Conservation (phyloP, 92 coral and sea anemone species). For the Isaurus tuberculatus region DNA sequence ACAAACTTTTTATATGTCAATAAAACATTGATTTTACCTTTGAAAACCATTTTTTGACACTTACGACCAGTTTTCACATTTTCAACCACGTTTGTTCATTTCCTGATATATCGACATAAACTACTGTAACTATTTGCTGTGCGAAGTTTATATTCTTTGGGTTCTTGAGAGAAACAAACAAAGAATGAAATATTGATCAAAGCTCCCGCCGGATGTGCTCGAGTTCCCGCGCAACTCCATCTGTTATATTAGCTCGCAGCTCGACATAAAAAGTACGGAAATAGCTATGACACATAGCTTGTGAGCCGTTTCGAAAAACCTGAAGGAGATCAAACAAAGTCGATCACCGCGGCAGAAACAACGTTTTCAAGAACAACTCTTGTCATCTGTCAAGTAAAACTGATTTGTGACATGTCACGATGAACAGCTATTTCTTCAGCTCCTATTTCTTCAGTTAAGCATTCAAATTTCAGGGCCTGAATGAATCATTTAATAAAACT, state of each 20-base stretch:
- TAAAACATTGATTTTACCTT: not conserved
- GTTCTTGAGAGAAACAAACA: not conserved
- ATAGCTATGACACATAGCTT: slow-evolving; percentile 24
- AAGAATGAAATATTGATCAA: not conserved
- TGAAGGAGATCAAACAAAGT: not conserved
- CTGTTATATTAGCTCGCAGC: not conserved
- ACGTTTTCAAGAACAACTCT: slow-evolving; percentile 21
- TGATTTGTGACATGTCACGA: slow-evolving; percentile 9
- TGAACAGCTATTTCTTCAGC: not conserved
- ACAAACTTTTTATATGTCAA: not conserved
- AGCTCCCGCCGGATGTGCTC: slow-evolving; percentile 17
- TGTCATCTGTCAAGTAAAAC: slow-evolving; percentile 23
- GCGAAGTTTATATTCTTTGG: not conserved
- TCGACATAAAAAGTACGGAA: not conserved
- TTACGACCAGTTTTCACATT: not conserved
- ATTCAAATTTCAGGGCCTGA: not conserved
- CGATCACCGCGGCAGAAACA: not conserved
- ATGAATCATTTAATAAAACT: too few relatives aligned
- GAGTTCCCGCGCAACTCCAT: not conserved
- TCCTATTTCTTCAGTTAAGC: not conserved
- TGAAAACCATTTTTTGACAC: not conserved
- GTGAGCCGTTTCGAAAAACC: not conserved
- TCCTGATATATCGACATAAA: not conserved
- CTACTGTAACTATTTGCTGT: not conserved
- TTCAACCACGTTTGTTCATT: not conserved